phyloP scores from a whole-genome alignment of 2,888 invertebrate genomes.

The Eudasyphora cyanicolor region DNA sequence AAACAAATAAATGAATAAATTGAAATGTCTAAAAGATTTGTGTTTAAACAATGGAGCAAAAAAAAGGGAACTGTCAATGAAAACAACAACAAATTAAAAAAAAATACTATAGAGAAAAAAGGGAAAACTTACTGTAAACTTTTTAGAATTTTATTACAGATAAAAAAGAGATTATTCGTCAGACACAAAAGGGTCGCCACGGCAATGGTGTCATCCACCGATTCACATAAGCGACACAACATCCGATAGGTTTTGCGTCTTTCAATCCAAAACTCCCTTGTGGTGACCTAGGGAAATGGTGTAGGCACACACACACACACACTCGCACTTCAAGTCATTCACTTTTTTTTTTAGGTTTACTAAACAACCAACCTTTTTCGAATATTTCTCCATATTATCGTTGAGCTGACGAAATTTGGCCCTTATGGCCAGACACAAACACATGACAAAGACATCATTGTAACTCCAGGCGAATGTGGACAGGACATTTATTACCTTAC shows the following conservation, averaged over 20 bases:
- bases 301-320: neutral
- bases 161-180: constrained; percentile 83
- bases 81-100: neutral
- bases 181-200: constrained; percentile 81
- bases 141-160: constrained; percentile 82
- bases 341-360: neutral
- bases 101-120: neutral
- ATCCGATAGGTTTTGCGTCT: constrained; percentile 81
- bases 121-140: constrained; percentile 79
- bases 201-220: constrained; percentile 81
- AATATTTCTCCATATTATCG: constrained; percentile 79
- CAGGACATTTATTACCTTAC: constrained; percentile 81
- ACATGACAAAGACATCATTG: constrained; percentile 86
- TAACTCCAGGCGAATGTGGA: constrained; percentile 88
- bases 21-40: neutral
- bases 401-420: constrained; percentile 85
- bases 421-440: constrained; percentile 85
- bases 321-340: too few species aligned
- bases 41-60: neutral
- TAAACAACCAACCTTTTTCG: constrained; percentile 78
- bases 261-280: constrained; percentile 80
- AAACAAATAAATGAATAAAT: neutral
- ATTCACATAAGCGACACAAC: constrained; percentile 80
- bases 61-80: neutral
- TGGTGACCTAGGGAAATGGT: constrained; percentile 71